Base-by-base conservation (phyloP, 2,888 invertebrate genomes). In the Pasiphila rectangulata region DNA sequence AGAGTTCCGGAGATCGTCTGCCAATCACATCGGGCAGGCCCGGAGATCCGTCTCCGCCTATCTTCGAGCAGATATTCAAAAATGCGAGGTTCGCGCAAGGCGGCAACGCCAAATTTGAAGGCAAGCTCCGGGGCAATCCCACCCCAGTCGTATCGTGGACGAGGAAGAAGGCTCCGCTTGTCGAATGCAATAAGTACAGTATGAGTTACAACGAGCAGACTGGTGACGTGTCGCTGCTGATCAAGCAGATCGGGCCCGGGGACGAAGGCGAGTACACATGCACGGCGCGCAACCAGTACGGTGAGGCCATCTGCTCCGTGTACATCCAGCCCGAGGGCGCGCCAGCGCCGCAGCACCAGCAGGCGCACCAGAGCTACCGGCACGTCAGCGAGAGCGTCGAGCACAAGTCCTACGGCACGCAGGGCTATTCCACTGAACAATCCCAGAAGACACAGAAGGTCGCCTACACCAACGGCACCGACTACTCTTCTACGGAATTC, bases 221-320 rank as follows among this genome's bases (percentile, higher is more conserved):
- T 59, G 98, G 98, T 42, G 94, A 94, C 59, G 96, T 97, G 61
- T 95, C 95, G 52, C 91, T 99, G 67, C 93, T 96, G 66, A 98
- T 99, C 72, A 95, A 95, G 79, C 94, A 96, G 75, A 96, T 98
- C 65, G 97, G 97, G 52, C 96, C 97, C 45, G 98, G 97, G 39
- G 98, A 98, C 82, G 97, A 97, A 79, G 98, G 98, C 63, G 98
- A 98, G 88, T 98, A 98, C 81, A 97, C 97, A 1, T 97, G 98
- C 83, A 96, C 95, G 51, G 98, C 98, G 34, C 94, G 95, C 65
- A 98, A 98, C 85, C 95, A 96, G 75, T 97, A 96, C 69, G 99
- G 99, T 50, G 98, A 98, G 86, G 97, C 98, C 29, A 96, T 98
- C 70, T 98, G 97, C 85, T 97, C 97, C 51, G 97, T 97, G 40